Conservation (phyloP, 2,888 invertebrate genomes). For the Chloroclystis v-ata region DNA sequence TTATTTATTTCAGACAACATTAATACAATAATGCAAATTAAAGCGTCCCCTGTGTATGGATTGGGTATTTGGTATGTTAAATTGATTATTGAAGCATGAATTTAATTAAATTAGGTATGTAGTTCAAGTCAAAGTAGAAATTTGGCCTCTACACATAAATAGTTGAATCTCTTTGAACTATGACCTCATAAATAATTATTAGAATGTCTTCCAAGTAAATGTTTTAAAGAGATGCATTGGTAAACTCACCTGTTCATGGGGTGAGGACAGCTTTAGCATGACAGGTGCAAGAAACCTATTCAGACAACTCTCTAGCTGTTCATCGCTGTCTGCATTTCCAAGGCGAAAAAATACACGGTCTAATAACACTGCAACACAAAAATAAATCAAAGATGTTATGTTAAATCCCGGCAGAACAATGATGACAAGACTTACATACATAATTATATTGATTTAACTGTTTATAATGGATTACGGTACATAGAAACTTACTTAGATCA, state of each 20-base stretch:
- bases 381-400: conserved; percentile 24
- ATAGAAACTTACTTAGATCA: conserved; percentile 58
- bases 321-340: conserved; percentile 93
- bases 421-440: conserved; percentile 19
- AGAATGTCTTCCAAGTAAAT: too few species aligned
- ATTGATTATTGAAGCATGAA: too few species aligned
- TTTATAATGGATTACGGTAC: neutral
- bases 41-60: too few species aligned
- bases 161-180: too few species aligned
- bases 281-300: conserved; percentile 91
- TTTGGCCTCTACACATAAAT: too few species aligned
- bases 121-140: too few species aligned
- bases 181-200: too few species aligned
- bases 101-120: too few species aligned
- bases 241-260: conserved; percentile 85
- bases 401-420: conserved; percentile 22
- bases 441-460: conserved; percentile 1
- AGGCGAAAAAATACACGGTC: conserved; percentile 93
- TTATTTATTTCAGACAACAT: too few species aligned
- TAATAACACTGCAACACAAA: conserved; percentile 81
- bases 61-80: too few species aligned
- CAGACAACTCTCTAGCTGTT: conserved; percentile 89
- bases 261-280: conserved; percentile 91
- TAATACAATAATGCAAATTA: too few species aligned
- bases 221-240: too few species aligned